A percentile compares a stretch with the other conserved stretches of the same genome.
phyloP scores from a whole-genome alignment of 2,888 invertebrate species.

The Drosophila pullipes region DNA sequence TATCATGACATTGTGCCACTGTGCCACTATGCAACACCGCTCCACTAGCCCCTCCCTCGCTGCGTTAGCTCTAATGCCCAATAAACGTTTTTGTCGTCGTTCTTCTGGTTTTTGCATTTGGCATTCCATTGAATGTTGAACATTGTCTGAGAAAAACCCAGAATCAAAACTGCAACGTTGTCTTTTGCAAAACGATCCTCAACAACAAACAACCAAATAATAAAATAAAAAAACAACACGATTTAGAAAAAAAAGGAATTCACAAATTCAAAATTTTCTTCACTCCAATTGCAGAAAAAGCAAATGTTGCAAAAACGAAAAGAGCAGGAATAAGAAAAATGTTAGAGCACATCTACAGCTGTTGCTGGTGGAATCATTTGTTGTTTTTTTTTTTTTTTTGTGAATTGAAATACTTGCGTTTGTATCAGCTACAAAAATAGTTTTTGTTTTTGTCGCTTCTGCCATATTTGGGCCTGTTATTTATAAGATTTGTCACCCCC shows the following conservation, averaged over 20 bases:
- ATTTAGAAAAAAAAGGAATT: slow-evolving; percentile 9
- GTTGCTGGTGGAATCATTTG: slow-evolving; percentile 22
- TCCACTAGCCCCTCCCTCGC: neutral
- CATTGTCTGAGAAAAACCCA: slow-evolving; percentile 37
- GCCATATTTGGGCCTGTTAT: slow-evolving; percentile 54
- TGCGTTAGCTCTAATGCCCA: slow-evolving; percentile 26
- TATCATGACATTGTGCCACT: neutral
- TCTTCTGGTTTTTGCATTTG: neutral
- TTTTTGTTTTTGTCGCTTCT: slow-evolving; percentile 13
- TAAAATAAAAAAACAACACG: neutral
- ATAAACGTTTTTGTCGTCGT: slow-evolving; percentile 15
- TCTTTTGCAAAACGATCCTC: slow-evolving; percentile 50
- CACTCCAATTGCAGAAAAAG: slow-evolving; percentile 8
- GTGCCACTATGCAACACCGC: neutral
- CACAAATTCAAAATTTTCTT: slow-evolving; percentile 18
- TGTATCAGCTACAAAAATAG: slow-evolving; percentile 33
- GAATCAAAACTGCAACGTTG: slow-evolving; percentile 41
- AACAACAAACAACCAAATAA: neutral
- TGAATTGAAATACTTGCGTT: slow-evolving; percentile 12
- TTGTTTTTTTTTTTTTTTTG: neutral
- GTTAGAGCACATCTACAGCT: slow-evolving; percentile 21
- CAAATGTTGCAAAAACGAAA: slow-evolving; percentile 41
- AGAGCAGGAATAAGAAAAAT: neutral
- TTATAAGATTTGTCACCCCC: slow-evolving; percentile 49
- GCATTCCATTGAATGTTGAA: slow-evolving; percentile 33